Conservation (phyloP, 2,797 vertebrate species). For the Hozukius guyotensis region DNA sequence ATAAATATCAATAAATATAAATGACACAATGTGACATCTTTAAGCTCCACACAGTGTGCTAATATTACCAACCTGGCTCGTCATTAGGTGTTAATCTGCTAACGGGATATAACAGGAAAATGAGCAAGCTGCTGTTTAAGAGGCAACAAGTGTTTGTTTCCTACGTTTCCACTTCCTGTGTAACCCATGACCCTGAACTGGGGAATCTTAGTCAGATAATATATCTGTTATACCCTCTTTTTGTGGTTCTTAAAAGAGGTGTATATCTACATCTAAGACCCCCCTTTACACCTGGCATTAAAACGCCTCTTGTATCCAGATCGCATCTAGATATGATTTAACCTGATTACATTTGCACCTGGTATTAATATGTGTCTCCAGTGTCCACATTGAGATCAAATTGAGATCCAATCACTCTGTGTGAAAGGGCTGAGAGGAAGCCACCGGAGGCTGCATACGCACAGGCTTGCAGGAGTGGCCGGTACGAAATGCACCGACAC, state of each 20-base stretch:
- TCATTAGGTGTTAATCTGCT: neutral
- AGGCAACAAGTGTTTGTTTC: neutral
- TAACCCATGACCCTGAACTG: rapidly evolving
- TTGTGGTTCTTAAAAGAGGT: neutral
- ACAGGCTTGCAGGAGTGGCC: too few relatives aligned
- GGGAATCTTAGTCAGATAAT: neutral
- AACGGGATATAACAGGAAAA: neutral
- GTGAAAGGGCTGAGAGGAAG: too few relatives aligned
- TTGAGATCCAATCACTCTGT: too few relatives aligned
- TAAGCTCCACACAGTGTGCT: neutral
- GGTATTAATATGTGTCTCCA: too few relatives aligned
- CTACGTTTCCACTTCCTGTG: neutral
- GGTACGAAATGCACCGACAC: too few relatives aligned
- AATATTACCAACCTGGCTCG: neutral
- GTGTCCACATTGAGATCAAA: too few relatives aligned
- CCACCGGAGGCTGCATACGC: too few relatives aligned
- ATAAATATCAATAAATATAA: neutral
- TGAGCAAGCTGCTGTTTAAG: neutral
- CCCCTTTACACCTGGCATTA: too few relatives aligned
- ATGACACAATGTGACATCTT: neutral
- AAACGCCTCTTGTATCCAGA: too few relatives aligned
- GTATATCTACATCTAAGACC: neutral
- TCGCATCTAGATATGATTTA: too few relatives aligned
- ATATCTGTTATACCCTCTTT: neutral
- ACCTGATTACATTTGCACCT: too few relatives aligned